Conservation (phyloP, 2,113 vertebrate species). For the Albula glossodonta region DNA sequence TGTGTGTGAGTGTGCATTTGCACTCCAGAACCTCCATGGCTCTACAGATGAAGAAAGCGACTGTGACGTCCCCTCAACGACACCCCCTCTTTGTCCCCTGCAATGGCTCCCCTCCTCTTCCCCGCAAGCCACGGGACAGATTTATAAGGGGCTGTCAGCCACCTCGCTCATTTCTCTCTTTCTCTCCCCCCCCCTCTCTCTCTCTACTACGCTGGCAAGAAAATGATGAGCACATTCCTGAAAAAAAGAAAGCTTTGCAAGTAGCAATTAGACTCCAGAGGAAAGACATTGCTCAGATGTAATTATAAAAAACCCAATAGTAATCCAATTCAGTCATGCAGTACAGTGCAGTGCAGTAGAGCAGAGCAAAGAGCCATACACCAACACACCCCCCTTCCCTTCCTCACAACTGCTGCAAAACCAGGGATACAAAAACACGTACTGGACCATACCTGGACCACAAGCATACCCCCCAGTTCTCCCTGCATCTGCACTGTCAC, state of each 20-base stretch:
- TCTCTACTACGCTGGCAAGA: conserved; percentile 5
- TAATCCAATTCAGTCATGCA: conserved; percentile 17
- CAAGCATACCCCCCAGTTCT: neutral
- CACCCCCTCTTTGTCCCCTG: neutral
- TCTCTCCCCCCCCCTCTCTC: neutral
- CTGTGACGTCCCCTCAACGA: neutral
- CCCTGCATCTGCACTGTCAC: neutral
- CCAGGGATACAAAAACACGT: neutral
- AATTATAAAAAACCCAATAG: conserved; percentile 15
- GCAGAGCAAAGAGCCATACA: neutral
- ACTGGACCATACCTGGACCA: conserved; percentile 6
- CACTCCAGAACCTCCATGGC: neutral
- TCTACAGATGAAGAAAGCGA: neutral
- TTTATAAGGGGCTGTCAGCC: conserved; percentile 19
- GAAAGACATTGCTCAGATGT: neutral
- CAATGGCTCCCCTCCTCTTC: neutral
- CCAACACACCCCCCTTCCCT: neutral
- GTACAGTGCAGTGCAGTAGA: neutral
- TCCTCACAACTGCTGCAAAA: neutral
- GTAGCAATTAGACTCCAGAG: conserved; percentile 1
- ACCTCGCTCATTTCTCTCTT: neutral
- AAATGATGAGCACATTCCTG: conserved; percentile 7
- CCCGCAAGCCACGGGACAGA: neutral
- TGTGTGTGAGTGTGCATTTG: conserved; percentile 2
- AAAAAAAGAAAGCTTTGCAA: neutral